Evolutionary conservation across 2,888 invertebrate species (phyloP).

Genomic region (Iselma pallidipennis): DNA sequence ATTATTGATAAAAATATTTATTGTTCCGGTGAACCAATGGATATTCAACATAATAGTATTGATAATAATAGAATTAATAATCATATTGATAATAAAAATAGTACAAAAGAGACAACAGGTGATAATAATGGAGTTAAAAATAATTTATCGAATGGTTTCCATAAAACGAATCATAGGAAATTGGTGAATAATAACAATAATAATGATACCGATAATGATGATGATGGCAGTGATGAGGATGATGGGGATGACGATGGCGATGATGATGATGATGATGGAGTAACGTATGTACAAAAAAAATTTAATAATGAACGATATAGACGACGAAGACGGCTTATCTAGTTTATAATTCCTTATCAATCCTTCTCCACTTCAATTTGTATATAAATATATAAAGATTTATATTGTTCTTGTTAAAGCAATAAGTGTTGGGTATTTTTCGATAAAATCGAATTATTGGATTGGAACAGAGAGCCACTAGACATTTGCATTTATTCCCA

Average conservation of each 20-base stretch:
- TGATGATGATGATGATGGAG: conserved; percentile 18
- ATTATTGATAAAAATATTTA: conserved; percentile 34
- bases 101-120: conserved; percentile 2
- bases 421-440: conserved; percentile 25
- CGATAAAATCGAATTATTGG: no score
- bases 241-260: conserved; percentile 6
- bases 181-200: conserved; percentile 14
- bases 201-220: conserved; percentile 15
- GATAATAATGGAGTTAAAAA: no score
- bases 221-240: not conserved
- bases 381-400: conserved; percentile 18
- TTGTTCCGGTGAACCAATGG: conserved; percentile 42
- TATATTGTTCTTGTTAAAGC: conserved; percentile 21
- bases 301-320: conserved; percentile 29
- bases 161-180: conserved; percentile 14
- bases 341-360: conserved; percentile 15
- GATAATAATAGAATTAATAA: conserved; percentile 13
- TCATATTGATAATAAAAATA: not conserved
- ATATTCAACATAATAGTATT: conserved; percentile 17
- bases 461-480: no score
- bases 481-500: no score
- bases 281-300: conserved; percentile 18
- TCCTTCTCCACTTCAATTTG: no score
- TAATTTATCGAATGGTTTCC: conserved; percentile 17
- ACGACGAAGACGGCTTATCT: conserved; percentile 34